Evolutionary conservation across 2,797 vertebrate species (phyloP).

Genomic region (Anguilla obscura): DNA sequence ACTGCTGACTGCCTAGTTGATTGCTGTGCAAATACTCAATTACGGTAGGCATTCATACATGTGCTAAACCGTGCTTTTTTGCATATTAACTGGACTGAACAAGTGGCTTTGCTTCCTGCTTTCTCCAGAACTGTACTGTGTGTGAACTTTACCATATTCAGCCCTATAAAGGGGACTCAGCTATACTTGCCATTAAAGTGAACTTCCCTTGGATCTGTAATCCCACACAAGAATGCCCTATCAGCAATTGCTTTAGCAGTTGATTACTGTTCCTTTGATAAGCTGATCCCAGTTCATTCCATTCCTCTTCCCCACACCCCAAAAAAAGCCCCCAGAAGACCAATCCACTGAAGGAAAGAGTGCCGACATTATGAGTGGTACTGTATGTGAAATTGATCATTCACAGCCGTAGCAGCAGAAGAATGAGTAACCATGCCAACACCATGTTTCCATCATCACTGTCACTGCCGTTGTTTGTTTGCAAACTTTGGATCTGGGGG

Average conservation of each 20-base stretch:
- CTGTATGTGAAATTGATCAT: slow-evolving; percentile 17
- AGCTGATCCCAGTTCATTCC: not conserved
- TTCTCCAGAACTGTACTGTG: not conserved
- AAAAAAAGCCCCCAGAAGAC: not conserved
- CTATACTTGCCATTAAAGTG: not conserved
- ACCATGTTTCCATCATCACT: not conserved
- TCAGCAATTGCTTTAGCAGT: not conserved
- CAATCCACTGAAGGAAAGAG: not conserved
- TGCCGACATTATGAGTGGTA: not conserved
- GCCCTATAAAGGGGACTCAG: not conserved
- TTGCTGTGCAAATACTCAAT: not conserved
- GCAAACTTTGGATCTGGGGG: not conserved
- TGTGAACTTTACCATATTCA: not conserved
- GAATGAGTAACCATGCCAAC: slow-evolving; percentile 31
- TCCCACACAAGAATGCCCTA: not conserved
- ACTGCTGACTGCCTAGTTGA: not conserved
- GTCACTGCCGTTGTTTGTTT: slow-evolving; percentile 18
- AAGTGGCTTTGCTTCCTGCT: not conserved
- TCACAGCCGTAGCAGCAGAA: not conserved
- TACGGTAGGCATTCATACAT: not conserved
- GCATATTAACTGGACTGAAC: not conserved
- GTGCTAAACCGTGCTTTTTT: not conserved
- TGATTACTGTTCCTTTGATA: slow-evolving; percentile 4
- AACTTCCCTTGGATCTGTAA: slow-evolving; percentile 1
- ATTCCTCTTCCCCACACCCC: not conserved